These are phyloP conservation scores for Isichthys henryi DNA, from an alignment of 2,113 vertebrate genomes.

Conservation along the genomic window DNA sequence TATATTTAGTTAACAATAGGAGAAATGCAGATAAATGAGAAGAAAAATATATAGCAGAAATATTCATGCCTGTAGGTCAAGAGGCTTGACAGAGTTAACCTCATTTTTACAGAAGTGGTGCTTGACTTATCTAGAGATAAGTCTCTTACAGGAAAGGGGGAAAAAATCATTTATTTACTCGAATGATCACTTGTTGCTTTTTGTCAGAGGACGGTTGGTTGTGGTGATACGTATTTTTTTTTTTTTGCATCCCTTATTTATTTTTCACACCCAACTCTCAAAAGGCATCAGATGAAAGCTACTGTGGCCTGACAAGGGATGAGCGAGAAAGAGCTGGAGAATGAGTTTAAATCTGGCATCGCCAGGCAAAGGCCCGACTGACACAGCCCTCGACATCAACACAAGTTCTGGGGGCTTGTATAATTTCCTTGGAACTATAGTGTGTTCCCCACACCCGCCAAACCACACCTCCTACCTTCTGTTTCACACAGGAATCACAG, in stretches of 20 bases:
- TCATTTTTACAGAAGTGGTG: neutral
- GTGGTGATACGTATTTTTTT: neutral
- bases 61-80: slow-evolving; percentile 9
- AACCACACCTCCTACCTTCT: neutral
- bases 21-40: neutral
- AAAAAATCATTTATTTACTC: neutral
- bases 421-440: neutral
- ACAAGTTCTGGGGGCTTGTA: neutral
- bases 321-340: neutral
- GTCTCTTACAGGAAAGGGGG: neutral
- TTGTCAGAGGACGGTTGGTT: neutral
- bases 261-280: neutral
- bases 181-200: neutral
- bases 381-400: neutral
- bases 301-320: neutral
- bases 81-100: neutral
- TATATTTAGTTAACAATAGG: neutral
- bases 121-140: neutral
- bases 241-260: neutral
- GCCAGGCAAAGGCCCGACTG: neutral
- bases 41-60: neutral
- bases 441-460: neutral
- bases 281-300: neutral
- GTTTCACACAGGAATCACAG: neutral
- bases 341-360: slow-evolving; percentile 11